Evolutionary conservation across 2,888 invertebrate genomes (phyloP), one percentile per base, ranked within the genome.

Genomic region (Amiota mariae): DNA sequence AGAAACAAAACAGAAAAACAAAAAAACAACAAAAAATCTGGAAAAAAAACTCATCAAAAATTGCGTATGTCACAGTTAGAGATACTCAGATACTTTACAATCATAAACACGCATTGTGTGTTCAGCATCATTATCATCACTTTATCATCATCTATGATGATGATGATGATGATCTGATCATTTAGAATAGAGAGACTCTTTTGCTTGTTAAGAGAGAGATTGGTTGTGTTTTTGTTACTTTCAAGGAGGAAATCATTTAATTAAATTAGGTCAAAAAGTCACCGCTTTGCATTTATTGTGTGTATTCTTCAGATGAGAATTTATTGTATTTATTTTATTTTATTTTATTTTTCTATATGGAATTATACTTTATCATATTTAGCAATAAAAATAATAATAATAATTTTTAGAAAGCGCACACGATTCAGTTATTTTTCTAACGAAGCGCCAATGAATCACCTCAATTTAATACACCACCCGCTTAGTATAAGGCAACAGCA

Each of bases 181-280:
- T 1, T 24, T 24, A 24, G 24, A 24, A 24, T 24, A n/a, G 13
- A 54, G 1, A 12, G 54, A n/a, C 54, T 2, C 8, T 10, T 54
- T 8, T 15, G 36, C 36, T 36, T 36, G 36, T 36, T 36, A 36
- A 36, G 6, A 6, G 36, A 36, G 36, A 4, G 36, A 36, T 36
- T 36, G 36, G 36, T 6, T 36, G 36, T 36, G 36, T 36, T 36
- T 59, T 59, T 59, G 12, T 20, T 18, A 59, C 12, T 24, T 79
- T 80, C 71, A 79, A 81, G 77, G 78, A 80, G 78, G 77, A 80
- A 82, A 82, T 84, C 80, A 81, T 81, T 79, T 77, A 80, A 82
- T 78, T 79, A 72, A 83, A 82, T 82, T 83, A 74, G 85, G 82
- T 83, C 85, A 85, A 72, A 73, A 74, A 71, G 74, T 68, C 76